phyloP scores from a whole-genome alignment of 2,888 invertebrate species.

The Pimpla rufipes region DNA sequence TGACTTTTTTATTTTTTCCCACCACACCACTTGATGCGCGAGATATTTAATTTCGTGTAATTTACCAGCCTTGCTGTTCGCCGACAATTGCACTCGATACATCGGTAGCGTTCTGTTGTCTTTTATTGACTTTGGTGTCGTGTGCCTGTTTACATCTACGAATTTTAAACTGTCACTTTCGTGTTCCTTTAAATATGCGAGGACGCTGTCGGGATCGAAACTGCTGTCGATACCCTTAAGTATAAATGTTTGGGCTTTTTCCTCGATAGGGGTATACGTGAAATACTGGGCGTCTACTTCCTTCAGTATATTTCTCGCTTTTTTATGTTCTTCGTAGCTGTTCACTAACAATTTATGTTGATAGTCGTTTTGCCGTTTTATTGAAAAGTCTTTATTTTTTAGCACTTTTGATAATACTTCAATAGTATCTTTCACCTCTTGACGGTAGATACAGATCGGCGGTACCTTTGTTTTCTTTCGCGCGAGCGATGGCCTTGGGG shows the following conservation, averaged over 20 bases:
- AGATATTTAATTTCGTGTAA: too few relatives aligned
- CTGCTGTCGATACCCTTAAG: too few relatives aligned
- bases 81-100: constrained; percentile 11
- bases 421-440: too few relatives aligned
- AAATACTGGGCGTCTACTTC: constrained; percentile 23
- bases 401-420: constrained; percentile 20
- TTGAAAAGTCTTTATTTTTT: neutral
- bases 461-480: constrained; percentile 14
- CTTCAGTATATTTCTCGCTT: constrained; percentile 9
- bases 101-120: neutral
- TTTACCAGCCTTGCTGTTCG: constrained; percentile 15
- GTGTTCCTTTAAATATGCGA: neutral
- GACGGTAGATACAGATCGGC: constrained; percentile 16
- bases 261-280: constrained; percentile 21
- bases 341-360: neutral
- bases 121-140: constrained; percentile 20
- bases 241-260: too few relatives aligned
- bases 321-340: constrained; percentile 25
- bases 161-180: neutral
- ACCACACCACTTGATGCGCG: too few relatives aligned
- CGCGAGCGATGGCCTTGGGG: too few relatives aligned
- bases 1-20: constrained; percentile 29
- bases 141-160: neutral
- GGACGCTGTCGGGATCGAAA: neutral
- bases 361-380: constrained; percentile 20